These are phyloP conservation scores for Sceloporus tristichus DNA, from an alignment of 2,113 vertebrate genomes.

Conservation along the genomic window DNA sequence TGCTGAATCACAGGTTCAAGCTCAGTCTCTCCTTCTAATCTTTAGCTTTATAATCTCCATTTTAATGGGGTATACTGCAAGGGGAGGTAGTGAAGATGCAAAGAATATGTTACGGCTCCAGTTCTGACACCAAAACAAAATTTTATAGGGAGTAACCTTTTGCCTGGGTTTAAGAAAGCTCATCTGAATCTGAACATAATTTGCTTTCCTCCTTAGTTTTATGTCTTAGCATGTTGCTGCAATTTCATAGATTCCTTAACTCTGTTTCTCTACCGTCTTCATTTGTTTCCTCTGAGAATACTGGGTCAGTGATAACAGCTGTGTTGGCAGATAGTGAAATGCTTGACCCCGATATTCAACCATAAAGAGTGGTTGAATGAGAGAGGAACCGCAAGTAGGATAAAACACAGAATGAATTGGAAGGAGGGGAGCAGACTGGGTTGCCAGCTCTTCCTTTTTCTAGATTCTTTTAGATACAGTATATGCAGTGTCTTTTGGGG, in stretches of 20 bases:
- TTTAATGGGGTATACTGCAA: constrained; percentile 35
- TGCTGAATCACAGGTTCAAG: constrained; percentile 76
- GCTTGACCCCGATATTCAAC: constrained; percentile 66
- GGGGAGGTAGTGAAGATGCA: constrained; percentile 5
- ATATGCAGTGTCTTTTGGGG: background rate
- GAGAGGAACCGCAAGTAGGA: background rate
- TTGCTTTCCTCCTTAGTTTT: background rate
- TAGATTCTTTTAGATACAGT: background rate
- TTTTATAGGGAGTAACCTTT: background rate
- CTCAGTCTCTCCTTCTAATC: constrained; percentile 55
- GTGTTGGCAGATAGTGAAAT: constrained; percentile 69
- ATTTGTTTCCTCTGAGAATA: constrained; percentile 56
- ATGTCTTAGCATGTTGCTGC: background rate
- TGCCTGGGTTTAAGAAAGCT: constrained; percentile 10
- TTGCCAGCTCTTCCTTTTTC: background rate
- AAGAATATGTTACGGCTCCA: constrained; percentile 37
- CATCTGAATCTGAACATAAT: background rate
- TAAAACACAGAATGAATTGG: background rate
- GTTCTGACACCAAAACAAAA: constrained; percentile 35
- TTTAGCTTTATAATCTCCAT: constrained; percentile 44
- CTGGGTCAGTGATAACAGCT: constrained; percentile 62
- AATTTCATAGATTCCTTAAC: constrained; percentile 40
- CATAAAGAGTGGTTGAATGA: constrained; percentile 64
- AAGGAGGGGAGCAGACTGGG: background rate
- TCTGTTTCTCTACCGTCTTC: constrained; percentile 35